Evolutionary conservation across 2,888 invertebrate species (phyloP).

Genomic region (Lepidochitona cinerea): DNA sequence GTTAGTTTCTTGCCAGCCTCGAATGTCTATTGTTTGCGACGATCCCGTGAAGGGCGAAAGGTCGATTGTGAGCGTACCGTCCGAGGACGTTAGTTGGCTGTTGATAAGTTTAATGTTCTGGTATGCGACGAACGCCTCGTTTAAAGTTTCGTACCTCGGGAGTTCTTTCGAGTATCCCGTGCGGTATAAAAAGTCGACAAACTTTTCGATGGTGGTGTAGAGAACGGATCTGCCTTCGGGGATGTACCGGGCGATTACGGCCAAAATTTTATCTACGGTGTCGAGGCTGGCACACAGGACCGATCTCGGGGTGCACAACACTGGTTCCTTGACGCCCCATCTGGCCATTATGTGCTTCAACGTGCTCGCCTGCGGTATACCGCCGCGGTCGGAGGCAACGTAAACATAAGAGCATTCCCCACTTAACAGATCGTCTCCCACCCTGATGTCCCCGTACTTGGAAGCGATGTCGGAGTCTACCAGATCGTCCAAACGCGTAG

Average conservation of each 20-base stretch:
- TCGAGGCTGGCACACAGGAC: neutral
- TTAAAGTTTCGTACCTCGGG: neutral
- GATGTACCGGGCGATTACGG: neutral
- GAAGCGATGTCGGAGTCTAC: neutral
- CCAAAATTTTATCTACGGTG: neutral
- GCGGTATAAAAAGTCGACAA: neutral
- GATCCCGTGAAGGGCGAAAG: neutral
- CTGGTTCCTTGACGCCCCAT: neutral
- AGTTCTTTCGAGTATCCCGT: neutral
- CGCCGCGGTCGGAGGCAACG: neutral
- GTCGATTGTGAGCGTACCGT: neutral
- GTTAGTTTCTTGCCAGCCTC: neutral
- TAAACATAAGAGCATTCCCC: neutral
- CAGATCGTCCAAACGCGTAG: too few relatives aligned
- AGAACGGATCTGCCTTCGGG: neutral
- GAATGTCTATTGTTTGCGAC: neutral
- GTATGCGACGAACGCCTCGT: neutral
- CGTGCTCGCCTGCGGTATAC: neutral
- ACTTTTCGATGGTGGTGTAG: neutral
- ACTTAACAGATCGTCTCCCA: too few relatives aligned
- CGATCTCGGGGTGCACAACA: neutral
- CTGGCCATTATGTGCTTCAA: too few relatives aligned
- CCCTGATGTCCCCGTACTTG: neutral
- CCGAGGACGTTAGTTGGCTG: neutral
- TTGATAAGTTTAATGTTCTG: neutral